Evolutionary conservation across 1,140 invertebrate species (phyloP), one percentile per base, ranked within the genome.

Genomic region (Parapsyche elsis): DNA sequence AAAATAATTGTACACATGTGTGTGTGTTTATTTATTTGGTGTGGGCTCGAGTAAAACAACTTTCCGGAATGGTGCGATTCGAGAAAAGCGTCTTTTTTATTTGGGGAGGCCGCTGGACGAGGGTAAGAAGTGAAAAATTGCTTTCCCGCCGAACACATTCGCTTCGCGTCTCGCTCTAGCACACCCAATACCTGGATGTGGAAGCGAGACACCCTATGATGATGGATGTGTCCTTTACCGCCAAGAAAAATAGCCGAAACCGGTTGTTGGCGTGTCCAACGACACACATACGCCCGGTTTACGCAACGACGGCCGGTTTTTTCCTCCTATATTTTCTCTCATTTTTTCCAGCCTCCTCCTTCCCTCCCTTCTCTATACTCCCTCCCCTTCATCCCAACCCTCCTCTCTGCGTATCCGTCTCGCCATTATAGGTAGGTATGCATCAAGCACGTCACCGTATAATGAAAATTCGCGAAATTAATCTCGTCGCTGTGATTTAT

Each of bases 141-240:
- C 73, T 81, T 81, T 81, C 76, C 80, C 80, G 80, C 80, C 80
- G 73, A 78, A 81, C 76, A 74, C 80, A 81, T 78, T 74, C 57
- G 76, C 21, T 30, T 49, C 38, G n/a, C 61, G 71, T 78, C 80
- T 75, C 71, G 23, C 14, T 49, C 71, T 12, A 45, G 44, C 70
- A 70, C 26, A n/a, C 38, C 53, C 49, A n/a, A n/a, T n/a, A 61
- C 9, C 9, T 19, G 71, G n/a, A 38, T 5, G 24, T 38, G 5
- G 74, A 26, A 53, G 21, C 44, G 71, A 67, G 71, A 46, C 1
- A 70, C 16, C 45, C n/a, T n/a, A 71, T 53, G 49, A 61, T 81
- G 53, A 81, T 81, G 80, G 73, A 74, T 59, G 74, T 75, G 73
- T 75, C 73, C 26, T 77, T 77, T 76, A 30, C 49, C 75, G 46